Evolutionary conservation across 1,140 invertebrate species (phyloP), one percentile per base, ranked within the genome.

Genomic region (Bathynomus jamesi): DNA sequence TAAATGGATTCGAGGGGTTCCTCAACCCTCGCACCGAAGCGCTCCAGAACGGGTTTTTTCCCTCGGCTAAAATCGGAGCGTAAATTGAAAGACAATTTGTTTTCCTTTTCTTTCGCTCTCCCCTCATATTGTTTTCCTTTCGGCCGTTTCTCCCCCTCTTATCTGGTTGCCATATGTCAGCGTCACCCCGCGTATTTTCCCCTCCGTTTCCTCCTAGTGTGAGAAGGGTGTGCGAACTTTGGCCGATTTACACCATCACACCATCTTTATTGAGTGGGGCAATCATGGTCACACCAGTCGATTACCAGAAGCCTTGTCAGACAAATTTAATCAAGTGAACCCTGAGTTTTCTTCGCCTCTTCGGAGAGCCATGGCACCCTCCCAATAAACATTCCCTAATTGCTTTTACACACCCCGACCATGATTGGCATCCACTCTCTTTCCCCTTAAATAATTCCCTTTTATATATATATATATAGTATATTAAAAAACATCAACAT

Each of bases 31-130:
- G 40, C 21, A 53, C 40, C 40, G 40, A 53, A 53, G 40, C 40
- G 13, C 2, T 2, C 11, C 40, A 2, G 5, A 2, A 21, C 13
- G 40, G 40, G 32, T 11, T 11, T 21, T 11, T 21, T 21, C 40
- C 40, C 21, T 53, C 40, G 21, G 11, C 40, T 53, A 53, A 53
- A 53, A 53, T 53, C 40, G 40, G 40, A 53, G 40, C 21, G 40
- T 53, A 53, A 53, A 53, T 53, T 53, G 40, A 53, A 53, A 53
- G 40, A 53, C 40, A 53, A 53, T 53, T 53, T 53, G 40, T 53
- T 53, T 53, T 53, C 11, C 40, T 53, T 53, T 53, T 53, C 40
- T 53, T 53, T 53, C 21, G 2, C 40, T 21, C 40, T 53, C 2
- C 40, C 40, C 40, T 53, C 40, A 53, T 53, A 53, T 53, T 53